phyloP scores from a whole-genome alignment of 1,140 invertebrate species.

The Yoshiicerus persimilis region DNA sequence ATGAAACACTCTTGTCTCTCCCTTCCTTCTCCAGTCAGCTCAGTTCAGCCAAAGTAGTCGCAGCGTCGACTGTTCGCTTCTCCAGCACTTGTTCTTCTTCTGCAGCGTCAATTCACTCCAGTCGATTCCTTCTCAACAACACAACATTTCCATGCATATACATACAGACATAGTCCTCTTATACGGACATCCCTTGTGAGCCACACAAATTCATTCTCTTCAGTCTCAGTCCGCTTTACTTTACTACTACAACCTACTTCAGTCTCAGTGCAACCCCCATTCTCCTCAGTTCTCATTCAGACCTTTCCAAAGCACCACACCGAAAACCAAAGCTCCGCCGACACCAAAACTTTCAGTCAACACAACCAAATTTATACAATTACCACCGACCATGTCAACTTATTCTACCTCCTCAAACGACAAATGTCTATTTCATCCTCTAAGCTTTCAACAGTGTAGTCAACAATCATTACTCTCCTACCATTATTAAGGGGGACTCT shows the following conservation, averaged over 20 bases:
- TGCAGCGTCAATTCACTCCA: not conserved
- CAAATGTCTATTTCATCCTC: not conserved
- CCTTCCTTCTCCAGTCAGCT: not conserved
- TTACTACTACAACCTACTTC: not conserved
- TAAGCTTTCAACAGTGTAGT: too few species aligned
- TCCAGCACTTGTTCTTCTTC: not conserved
- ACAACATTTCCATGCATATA: not conserved
- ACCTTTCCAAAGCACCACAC: not conserved
- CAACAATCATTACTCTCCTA: too few species aligned
- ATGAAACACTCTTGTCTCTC: not conserved
- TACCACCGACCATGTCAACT: not conserved
- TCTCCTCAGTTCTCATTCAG: not conserved
- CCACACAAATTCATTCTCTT: not conserved
- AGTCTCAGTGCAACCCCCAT: not conserved
- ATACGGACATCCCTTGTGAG: not conserved
- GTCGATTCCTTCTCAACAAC: not conserved
- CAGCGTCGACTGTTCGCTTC: not conserved
- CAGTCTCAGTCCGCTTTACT: not conserved
- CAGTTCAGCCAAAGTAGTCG: not conserved
- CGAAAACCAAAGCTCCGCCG: not conserved
- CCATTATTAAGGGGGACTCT: too few species aligned
- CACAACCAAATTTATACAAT: not conserved
- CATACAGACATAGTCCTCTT: too few species aligned
- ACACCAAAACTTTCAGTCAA: not conserved
- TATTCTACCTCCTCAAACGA: not conserved